phyloP scores from a whole-genome alignment of 2,888 invertebrate genomes.

The Sepioteuthis lessoniana region DNA sequence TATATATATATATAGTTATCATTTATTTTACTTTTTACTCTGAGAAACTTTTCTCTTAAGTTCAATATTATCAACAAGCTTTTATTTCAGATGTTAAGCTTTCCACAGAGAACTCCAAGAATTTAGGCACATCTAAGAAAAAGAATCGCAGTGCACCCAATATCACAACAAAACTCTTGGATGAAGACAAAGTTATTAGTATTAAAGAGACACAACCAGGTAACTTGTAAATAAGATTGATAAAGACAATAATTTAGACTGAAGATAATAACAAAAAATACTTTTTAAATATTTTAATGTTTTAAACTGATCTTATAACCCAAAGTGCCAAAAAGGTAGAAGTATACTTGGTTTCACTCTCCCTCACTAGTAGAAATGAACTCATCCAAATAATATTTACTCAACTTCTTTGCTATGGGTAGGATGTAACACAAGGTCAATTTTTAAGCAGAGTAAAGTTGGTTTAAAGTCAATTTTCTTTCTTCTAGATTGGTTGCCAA shows the following conservation, averaged over 20 bases:
- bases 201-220: slow-evolving; percentile 14
- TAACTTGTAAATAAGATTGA: not conserved
- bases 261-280: not conserved
- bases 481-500: no score
- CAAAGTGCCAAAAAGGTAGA: no score
- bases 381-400: no score
- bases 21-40: no score
- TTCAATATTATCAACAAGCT: not conserved
- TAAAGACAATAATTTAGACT: not conserved
- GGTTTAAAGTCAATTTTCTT: no score
- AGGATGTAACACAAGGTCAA: no score
- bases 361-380: no score
- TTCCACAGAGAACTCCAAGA: not conserved
- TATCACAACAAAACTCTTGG: not conserved
- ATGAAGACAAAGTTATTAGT: not conserved
- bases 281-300: not conserved
- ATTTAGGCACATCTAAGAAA: not conserved
- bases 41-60: not conserved
- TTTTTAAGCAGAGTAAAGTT: no score
- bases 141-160: not conserved
- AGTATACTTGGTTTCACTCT: no score
- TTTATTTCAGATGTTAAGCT: not conserved
- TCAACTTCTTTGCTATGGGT: no score
- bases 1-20: no score
- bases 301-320: not conserved